phyloP scores from a whole-genome alignment of 2,797 vertebrate genomes.

The Avahi laniger region DNA sequence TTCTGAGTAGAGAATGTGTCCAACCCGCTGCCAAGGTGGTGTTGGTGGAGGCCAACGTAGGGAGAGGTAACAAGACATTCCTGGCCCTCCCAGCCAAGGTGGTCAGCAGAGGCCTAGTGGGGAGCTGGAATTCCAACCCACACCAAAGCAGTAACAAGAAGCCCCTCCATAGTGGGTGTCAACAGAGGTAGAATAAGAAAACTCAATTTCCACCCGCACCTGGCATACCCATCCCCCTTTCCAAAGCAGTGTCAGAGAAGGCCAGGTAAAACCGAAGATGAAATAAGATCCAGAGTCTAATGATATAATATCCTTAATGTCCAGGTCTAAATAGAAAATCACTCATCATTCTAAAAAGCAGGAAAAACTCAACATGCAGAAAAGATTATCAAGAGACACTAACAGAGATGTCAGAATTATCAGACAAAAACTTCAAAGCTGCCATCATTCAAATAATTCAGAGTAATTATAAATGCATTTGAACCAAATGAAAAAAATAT shows the following conservation, averaged over 20 bases:
- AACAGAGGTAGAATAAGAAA: neutral
- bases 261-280: neutral
- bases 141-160: neutral
- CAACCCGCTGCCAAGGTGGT: neutral
- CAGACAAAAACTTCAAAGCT: conserved; percentile 3
- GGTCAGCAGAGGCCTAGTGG: neutral
- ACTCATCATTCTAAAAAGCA: neutral
- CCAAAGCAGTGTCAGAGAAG: neutral
- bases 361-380: conserved; percentile 10
- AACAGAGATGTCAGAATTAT: conserved; percentile 18
- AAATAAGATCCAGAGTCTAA: conserved; percentile 23
- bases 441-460: neutral
- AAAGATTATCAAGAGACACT: conserved; percentile 10
- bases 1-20: neutral
- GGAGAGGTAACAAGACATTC: neutral
- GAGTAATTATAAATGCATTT: neutral
- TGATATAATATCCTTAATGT: conserved; percentile 15
- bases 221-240: neutral
- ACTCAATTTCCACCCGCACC: neutral
- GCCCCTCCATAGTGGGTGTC: neutral
- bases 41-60: neutral
- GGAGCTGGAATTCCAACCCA: neutral
- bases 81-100: neutral
- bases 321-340: conserved; percentile 27
- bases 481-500: neutral